Base-by-base conservation (phyloP, 1,140 invertebrate genomes). In the Scaptomyza graminum region DNA sequence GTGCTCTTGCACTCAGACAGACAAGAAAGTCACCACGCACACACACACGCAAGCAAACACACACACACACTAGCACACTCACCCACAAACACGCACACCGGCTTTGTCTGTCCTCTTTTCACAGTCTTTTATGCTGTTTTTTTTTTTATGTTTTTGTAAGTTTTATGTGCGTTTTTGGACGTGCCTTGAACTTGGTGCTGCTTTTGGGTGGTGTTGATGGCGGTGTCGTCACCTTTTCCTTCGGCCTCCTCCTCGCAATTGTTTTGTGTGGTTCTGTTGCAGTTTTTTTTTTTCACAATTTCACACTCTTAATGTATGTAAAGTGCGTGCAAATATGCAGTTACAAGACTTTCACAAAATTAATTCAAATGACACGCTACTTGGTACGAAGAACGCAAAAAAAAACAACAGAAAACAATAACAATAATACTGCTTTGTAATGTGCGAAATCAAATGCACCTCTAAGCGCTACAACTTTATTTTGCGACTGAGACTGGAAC, bases 391-490 rank as follows among this genome's bases (percentile, higher is more conserved):
- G 47, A 76, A 72, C 61, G 44, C 61, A 63, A 66, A 76, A 52
- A 56, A 57, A 74, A 39, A 51, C 57, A 62, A 39, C 56, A 60
- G 57, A 71, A 52, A 71, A 79, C 72, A 74, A 81, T 64, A 70
- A 71, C 73, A 82, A 83, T 81, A 82, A 81, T 82, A 76, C 61
- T 70, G 67, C 49, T 66, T 77, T 80, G 63, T 74, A 73, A 66
- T 71, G 54, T 65, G 69, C 79, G 56, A 59, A 59, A 69, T 67
- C 7, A 43, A 66, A 57, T 59, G 57, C 28, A 18, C 41, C 69
- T 0, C 64, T 7, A 46, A 39, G 47, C 68, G 28, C 51, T 80
- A 46, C 78, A 74, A 70, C 50, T 62, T 59, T 81, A 76, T 77
- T 81, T 81, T 81, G 78, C 78, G 68, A 81, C 78, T 81, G 68